Evolutionary conservation across 2,888 invertebrate species (phyloP).

Genomic region (Epistrophe grossulariae): DNA sequence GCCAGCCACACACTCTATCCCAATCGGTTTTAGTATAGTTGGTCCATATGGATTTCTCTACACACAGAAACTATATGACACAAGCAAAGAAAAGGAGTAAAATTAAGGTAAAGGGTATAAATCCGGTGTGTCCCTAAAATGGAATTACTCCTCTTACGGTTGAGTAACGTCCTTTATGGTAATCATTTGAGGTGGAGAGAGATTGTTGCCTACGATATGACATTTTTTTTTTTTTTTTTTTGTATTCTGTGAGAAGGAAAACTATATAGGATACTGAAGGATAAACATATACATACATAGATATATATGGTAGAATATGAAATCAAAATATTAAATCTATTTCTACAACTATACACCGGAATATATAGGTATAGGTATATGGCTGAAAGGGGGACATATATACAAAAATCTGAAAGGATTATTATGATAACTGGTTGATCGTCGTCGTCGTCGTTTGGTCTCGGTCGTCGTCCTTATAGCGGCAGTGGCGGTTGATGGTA

Average conservation of each 20-base stretch:
- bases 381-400: conserved; percentile 23
- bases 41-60: conserved; percentile 10
- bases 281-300: neutral
- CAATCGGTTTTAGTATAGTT: conserved; percentile 19
- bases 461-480: conserved; percentile 6
- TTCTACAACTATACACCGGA: conserved; percentile 1
- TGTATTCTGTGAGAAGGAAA: neutral
- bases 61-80: neutral
- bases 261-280: conserved; percentile 23
- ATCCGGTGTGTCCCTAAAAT: conserved; percentile 47
- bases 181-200: conserved; percentile 66
- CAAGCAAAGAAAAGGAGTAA: conserved; percentile 28
- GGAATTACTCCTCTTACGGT: conserved; percentile 58
- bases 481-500: neutral
- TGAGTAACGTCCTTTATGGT: conserved; percentile 69
- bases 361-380: conserved; percentile 3
- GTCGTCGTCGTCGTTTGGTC: conserved; percentile 15
- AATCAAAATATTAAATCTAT: conserved; percentile 73
- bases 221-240: conserved; percentile 16
- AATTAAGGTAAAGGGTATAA: conserved; percentile 62
- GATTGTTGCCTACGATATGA: conserved; percentile 59
- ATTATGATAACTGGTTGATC: conserved; percentile 61
- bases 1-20: neutral
- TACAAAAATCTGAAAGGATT: conserved; percentile 56
- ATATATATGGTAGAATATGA: conserved; percentile 31